Evolutionary conservation across 2,113 vertebrate genomes (phyloP), one percentile per base, ranked within the genome.

Genomic region (Pseudonaja textilis): DNA sequence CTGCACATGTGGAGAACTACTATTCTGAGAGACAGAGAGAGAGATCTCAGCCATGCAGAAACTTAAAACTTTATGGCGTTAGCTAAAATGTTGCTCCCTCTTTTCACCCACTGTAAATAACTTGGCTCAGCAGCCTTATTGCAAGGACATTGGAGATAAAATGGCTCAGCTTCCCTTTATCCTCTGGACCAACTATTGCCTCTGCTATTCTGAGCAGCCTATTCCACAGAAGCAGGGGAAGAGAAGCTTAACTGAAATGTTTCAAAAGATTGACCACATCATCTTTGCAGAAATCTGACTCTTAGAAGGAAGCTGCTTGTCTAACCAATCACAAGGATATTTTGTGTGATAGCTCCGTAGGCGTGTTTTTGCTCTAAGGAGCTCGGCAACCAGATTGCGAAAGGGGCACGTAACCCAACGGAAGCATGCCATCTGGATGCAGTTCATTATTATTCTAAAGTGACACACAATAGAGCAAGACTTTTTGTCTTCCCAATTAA

Each of bases 371-470:
- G 45, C 86, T 89, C 61, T 1, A 29, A 52, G 50, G 50, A 50
- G 56, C 88, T 47, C 45, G 18, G 29, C 25, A 52, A n/a, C 34
- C 29, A 50, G 55, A 89, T 26, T 74, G 59, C 74, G 22, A 88
- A 42, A 55, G 50, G 42, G 50, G 59, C 29, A 64, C 47, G 12
- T 55, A 45, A 18, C 12, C 20, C 88, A 25, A 22, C 34, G 42
- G 69, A 93, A 89, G 29, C 42, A 90, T 34, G 34, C 69, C 69
- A 90, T 86, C 88, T 90, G 69, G 88, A 85, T 92, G 88, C 22
- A 86, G 92, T 61, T 93, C 39, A 39, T 89, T 90, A 52, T 74
- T 61, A 86, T 69, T 88, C 86, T 88, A 23, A 92, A 88, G 45
- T 74, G n/a, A 92, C 54, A 54, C 50, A 87, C 56, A 87, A 20